Evolutionary conservation across 2,113 vertebrate species (phyloP).

Genomic region (Alouatta palliata): DNA sequence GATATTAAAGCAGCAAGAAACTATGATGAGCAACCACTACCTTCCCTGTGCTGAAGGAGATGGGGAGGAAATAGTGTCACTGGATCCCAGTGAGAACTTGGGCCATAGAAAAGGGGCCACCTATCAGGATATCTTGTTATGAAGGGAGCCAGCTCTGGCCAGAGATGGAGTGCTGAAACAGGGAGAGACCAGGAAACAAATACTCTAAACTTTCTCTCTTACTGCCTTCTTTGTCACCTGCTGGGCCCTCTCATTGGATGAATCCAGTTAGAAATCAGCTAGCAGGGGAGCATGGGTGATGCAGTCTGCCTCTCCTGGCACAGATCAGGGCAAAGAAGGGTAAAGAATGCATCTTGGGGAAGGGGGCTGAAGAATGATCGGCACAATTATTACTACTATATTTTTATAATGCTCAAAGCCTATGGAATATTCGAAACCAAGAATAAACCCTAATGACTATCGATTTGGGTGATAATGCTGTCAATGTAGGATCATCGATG

Average conservation of each 20-base stretch:
- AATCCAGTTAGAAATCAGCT: conserved; percentile 23
- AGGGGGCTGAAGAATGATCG: neutral
- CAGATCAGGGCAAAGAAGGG: neutral
- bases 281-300: neutral
- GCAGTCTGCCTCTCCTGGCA: neutral
- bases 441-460: neutral
- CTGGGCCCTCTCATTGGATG: neutral
- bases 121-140: neutral
- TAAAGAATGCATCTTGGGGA: neutral
- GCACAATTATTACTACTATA: neutral
- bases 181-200: neutral
- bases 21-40: neutral
- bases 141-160: neutral
- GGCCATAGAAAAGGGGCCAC: neutral
- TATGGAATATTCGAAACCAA: neutral
- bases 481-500: neutral
- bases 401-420: neutral
- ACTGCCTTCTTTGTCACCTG: neutral
- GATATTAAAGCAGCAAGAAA: neutral
- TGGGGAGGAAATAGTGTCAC: neutral
- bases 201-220: neutral
- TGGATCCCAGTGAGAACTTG: neutral
- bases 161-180: neutral
- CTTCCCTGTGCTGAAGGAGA: neutral
- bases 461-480: neutral